phyloP scores from a whole-genome alignment of 1,140 invertebrate genomes.

The Phymastichus coffea region DNA sequence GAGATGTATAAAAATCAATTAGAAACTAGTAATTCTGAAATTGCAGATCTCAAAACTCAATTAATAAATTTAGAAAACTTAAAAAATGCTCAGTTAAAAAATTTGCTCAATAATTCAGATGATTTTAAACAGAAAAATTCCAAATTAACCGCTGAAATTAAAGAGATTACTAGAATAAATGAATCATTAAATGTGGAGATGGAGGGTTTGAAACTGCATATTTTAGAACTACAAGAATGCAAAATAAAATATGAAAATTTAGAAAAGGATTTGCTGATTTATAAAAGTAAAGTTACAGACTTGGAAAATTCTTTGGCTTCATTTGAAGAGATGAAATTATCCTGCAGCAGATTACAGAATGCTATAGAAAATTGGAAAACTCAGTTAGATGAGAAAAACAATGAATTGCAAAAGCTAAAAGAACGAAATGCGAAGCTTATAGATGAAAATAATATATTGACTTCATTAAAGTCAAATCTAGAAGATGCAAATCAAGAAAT shows the following conservation, averaged over 20 bases:
- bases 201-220: constrained; percentile 18
- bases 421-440: constrained; percentile 33
- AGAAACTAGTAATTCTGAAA: constrained; percentile 1
- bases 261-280: neutral
- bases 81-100: neutral
- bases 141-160: constrained; percentile 13
- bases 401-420: constrained; percentile 36
- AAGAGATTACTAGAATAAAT: constrained; percentile 12
- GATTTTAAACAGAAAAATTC: constrained; percentile 24
- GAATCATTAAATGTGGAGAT: constrained; percentile 20
- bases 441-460: constrained; percentile 34
- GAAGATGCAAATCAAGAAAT: constrained; percentile 25
- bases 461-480: constrained; percentile 8
- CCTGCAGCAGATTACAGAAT: constrained; percentile 27
- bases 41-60: constrained; percentile 1
- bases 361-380: constrained; percentile 33
- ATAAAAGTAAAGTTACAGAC: neutral
- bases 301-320: constrained; percentile 21
- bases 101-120: neutral
- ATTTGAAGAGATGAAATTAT: constrained; percentile 22
- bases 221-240: constrained; percentile 10
- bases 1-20: constrained; percentile 6
- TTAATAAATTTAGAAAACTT: neutral
- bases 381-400: constrained; percentile 32
- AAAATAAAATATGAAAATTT: constrained; percentile 1